Conservation (phyloP, 1,140 invertebrate genomes). For the Chironomus tepperi region DNA sequence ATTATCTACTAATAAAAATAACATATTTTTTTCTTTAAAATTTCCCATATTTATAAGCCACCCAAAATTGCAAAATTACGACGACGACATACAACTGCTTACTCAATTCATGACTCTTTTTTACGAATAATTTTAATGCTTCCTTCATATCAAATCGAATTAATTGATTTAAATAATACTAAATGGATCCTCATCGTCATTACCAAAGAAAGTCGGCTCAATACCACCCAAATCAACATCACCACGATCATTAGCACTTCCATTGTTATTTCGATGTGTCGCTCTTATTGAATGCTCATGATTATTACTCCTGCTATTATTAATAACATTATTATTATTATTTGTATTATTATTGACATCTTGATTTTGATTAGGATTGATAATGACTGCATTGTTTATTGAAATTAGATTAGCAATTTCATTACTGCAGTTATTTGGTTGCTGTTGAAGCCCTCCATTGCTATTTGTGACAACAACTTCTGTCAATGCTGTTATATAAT, state of each 20-base stretch:
- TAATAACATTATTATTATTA: slow-evolving; percentile 3
- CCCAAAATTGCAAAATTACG: neutral
- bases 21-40: too few species aligned
- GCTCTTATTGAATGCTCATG: neutral
- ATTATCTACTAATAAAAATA: too few species aligned
- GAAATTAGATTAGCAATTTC: slow-evolving; percentile 20
- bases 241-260: neutral
- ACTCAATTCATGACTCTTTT: neutral
- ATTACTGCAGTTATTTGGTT: slow-evolving; percentile 10
- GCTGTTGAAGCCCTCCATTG: neutral
- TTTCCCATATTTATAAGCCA: too few species aligned
- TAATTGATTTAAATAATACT: neutral
- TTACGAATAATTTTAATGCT: neutral
- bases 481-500: slow-evolving; percentile 83
- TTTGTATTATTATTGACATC: slow-evolving; percentile 22
- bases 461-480: slow-evolving; percentile 57
- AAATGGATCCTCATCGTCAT: slow-evolving; percentile 19
- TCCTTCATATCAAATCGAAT: neutral
- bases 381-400: slow-evolving; percentile 17
- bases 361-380: slow-evolving; percentile 21
- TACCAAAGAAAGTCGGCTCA: neutral
- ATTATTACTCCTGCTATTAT: neutral
- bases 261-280: slow-evolving; percentile 7
- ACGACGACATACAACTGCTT: neutral
- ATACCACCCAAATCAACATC: neutral